Base-by-base conservation (phyloP, 1,140 invertebrate genomes). In the Sarcophaga bullata region DNA sequence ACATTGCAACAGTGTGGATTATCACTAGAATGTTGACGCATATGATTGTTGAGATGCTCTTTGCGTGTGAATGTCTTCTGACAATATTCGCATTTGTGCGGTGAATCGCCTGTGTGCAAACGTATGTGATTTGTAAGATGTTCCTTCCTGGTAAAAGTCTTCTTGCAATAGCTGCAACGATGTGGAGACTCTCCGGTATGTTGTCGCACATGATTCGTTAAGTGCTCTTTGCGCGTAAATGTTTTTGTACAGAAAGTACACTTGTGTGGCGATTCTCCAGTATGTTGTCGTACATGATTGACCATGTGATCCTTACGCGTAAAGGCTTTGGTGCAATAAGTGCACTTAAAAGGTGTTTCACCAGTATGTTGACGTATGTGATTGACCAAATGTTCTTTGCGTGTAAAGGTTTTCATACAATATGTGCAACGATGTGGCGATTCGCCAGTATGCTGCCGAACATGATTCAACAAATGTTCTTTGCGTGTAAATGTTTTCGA, bases 61-160 rank as follows among this genome's bases (percentile, higher is more conserved):
- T 96, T 96, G 84, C 95, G 92, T 25, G 95, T 96, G 89, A 97
- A 97, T 82, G 93, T 94, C 91, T 97, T 97, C 85, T 93, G 94
- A 91, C 96, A 97, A 89, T 94, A 95, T 85, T 94, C 92, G 90
- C 96, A 97, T 85, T 94, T 91, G 88, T 96, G 96, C 81, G 95
- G 95, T 85, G 94, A 95, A 90, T 96, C 95, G 81, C 95, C 94
- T 46, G 93, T 93, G 88, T 94, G 93, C 73, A 92, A 88, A 9
- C 94, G 92, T 86, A 97, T 94, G 91, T 97, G 96, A 91, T 97
- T 96, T 90, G 95, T 96, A 88, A 97, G 93, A 91, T 97, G 96
- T 91, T 97, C 96, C 91, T 97, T 97, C 83, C 96, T 92, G 62
- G 96, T 97, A 91, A 98, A 93, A 6, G 91, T 90, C 88, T 95